Evolutionary conservation across 1,140 invertebrate species (phyloP).

Genomic region (Idris sp.): DNA sequence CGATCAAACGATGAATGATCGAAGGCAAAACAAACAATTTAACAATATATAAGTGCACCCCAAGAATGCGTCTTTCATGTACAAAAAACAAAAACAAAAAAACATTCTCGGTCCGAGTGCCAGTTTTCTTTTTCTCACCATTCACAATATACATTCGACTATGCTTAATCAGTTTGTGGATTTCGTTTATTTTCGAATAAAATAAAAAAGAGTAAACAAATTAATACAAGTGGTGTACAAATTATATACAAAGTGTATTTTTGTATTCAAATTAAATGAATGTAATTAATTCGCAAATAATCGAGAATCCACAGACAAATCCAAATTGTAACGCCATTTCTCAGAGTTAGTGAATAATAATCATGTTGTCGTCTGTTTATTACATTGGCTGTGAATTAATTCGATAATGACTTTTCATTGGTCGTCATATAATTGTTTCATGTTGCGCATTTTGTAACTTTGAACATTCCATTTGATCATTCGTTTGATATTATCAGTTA

Average conservation of each 20-base stretch:
- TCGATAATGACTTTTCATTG: conserved; percentile 42
- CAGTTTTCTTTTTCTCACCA: conserved; percentile 17
- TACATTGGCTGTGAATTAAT: conserved; percentile 55
- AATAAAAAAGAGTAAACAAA: too few species aligned
- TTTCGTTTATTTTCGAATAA: conserved; percentile 28
- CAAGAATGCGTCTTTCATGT: conserved; percentile 51
- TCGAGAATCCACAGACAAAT: conserved; percentile 2
- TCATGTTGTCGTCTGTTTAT: conserved; percentile 55
- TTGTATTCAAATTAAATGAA: too few species aligned
- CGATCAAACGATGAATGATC: conserved; percentile 59
- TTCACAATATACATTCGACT: conserved; percentile 32
- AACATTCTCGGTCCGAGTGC: conserved; percentile 32
- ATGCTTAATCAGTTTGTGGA: conserved; percentile 21
- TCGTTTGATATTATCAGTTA: conserved; percentile 50
- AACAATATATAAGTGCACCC: conserved; percentile 41
- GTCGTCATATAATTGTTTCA: conserved; percentile 50
- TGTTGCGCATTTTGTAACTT: conserved; percentile 57
- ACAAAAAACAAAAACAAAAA: conserved; percentile 6
- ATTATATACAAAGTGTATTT: conserved; percentile 31
- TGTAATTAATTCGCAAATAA: conserved; percentile 21
- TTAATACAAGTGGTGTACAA: too few species aligned
- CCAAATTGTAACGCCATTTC: conserved; percentile 47
- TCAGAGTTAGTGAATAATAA: conserved; percentile 26
- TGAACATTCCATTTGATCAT: conserved; percentile 60
- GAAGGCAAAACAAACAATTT: conserved; percentile 48